Conservation (phyloP, 2,113 vertebrate genomes). For the Pterocles burchelli region DNA sequence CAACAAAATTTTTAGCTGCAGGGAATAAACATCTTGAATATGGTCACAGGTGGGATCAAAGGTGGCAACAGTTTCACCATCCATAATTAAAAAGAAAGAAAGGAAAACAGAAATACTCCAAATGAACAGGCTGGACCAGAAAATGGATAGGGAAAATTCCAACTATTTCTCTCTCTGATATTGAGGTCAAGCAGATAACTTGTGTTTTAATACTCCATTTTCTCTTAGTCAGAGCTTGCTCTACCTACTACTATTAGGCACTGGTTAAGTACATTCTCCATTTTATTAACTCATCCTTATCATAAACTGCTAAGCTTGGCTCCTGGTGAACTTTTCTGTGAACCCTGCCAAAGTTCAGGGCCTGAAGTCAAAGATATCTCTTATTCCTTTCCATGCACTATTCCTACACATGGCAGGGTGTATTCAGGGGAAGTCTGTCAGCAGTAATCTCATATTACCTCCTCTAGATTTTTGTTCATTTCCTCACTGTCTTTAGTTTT, state of each 20-base stretch:
- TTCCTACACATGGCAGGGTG: background rate
- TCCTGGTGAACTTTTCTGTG: background rate
- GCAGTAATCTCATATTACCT: constrained; percentile 37
- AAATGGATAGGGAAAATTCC: background rate
- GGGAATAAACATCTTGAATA: background rate
- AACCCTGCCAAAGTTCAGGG: background rate
- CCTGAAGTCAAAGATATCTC: background rate
- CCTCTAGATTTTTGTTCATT: background rate
- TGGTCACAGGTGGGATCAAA: background rate
- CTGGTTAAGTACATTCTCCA: background rate
- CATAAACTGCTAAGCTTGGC: background rate
- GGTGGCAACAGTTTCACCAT: background rate
- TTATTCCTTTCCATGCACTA: background rate
- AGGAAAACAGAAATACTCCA: background rate
- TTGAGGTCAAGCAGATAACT: background rate
- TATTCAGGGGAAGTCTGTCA: constrained; percentile 14
- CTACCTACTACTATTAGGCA: background rate
- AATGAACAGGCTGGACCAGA: background rate
- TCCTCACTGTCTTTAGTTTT: constrained; percentile 29
- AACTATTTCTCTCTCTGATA: background rate
- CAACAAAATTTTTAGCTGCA: background rate
- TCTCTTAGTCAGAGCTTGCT: background rate
- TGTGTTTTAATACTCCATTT: constrained; percentile 4
- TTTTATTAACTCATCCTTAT: background rate
- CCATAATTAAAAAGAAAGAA: background rate